Base-by-base conservation (phyloP, 2,888 invertebrate genomes). In the Noctua janthina region DNA sequence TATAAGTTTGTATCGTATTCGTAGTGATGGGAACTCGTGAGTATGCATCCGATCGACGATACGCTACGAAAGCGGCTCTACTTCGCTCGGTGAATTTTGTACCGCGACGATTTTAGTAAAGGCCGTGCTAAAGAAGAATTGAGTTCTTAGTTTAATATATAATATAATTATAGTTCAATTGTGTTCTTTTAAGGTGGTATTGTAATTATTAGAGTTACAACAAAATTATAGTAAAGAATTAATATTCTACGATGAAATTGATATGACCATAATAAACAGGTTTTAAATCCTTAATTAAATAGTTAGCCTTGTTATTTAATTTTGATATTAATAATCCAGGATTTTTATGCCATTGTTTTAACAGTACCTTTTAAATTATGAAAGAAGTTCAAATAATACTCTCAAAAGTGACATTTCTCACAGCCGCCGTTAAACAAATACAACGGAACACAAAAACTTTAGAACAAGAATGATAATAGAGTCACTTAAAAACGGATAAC, bases 51-150 rank as follows among this genome's bases (percentile, higher is more conserved):
- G 89, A 90, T 85, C 75, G 79, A 81, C 87, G 85, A 74, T 71
- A 88, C 91, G 93, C 88, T 91, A 83, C 86, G 91, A 91, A 93
- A 82, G 93, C 91, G 83, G 92, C 95, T 95, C 95, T 93, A 95
- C 95, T 91, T 93, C 79, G 86, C 78, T 54, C 59, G 0, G 29
- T 62, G 13, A 17, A 74, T 46, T 54, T 79, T 46, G n/a, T 51
- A 11, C 7, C 1, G n/a, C 17, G 6, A 20, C 43, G 23, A 84
- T 23, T 39, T 72, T 20, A 39, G 43, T 67, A 6, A 1, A 23
- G 13, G 17, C 23, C 1, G 8, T 51, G 7, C 1, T 46, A 54
- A 20, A 46, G 13, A 62, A n/a, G 35, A 8, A 29, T 29, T 8
- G 3, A 29, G 62, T 62, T 62, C 15, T 15, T 29, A 62, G 17